Evolutionary conservation across 2,888 invertebrate species (phyloP).

Genomic region (Tetheella fluctuosa): DNA sequence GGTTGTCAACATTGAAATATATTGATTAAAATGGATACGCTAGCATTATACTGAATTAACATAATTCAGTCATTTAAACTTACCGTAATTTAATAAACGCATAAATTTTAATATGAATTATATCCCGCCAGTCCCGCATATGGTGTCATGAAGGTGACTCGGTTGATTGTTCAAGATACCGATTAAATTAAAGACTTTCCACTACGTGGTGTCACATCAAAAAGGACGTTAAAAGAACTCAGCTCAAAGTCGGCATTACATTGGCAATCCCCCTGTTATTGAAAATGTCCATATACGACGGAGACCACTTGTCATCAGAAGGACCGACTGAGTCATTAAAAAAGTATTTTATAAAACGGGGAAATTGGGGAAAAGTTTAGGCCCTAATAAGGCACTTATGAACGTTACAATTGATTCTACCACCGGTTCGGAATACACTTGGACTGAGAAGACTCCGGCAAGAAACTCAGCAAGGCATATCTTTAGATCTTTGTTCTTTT

Average conservation of each 20-base stretch:
- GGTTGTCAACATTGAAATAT: background rate
- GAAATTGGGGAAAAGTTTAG: constrained; percentile 1
- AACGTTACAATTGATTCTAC: too few relatives aligned
- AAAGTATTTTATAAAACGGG: background rate
- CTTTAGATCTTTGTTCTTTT: too few relatives aligned
- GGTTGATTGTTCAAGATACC: background rate
- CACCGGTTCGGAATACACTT: too few relatives aligned
- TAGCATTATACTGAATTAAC: background rate
- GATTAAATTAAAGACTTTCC: background rate
- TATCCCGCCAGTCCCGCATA: background rate
- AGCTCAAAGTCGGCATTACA: too few relatives aligned
- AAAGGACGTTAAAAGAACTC: too few relatives aligned
- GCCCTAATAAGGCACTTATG: too few relatives aligned
- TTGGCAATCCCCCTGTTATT: too few relatives aligned
- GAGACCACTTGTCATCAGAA: too few relatives aligned
- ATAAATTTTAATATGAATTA: background rate
- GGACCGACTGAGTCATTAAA: too few relatives aligned
- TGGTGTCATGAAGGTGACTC: background rate
- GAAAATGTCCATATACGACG: too few relatives aligned
- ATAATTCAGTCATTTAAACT: constrained; percentile 3
- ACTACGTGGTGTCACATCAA: background rate
- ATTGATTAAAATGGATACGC: constrained; percentile 5
- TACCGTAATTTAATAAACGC: constrained; percentile 7
- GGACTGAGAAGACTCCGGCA: too few relatives aligned
- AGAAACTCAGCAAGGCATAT: too few relatives aligned